These are phyloP conservation scores for Sesamia inferens DNA, from an alignment of 2,888 invertebrate genomes.

Conservation along the genomic window DNA sequence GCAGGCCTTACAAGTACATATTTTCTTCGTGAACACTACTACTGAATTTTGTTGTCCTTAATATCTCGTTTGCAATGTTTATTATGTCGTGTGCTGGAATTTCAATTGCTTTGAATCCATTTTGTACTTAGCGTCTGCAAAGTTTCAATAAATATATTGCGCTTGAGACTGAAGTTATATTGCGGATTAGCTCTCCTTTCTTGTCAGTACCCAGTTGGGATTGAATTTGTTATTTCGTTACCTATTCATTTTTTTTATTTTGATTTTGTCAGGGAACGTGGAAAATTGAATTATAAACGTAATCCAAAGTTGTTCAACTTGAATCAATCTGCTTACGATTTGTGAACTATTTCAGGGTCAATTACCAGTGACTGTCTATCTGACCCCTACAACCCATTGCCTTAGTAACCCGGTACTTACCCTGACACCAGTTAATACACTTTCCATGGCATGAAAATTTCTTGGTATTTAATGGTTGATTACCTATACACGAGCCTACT, in stretches of 20 bases:
- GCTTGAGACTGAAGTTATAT: slow-evolving; percentile 45
- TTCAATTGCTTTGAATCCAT: slow-evolving; percentile 58
- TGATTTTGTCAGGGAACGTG: background rate
- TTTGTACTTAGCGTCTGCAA: slow-evolving; percentile 53
- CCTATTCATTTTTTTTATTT: background rate
- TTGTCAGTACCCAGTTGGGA: background rate
- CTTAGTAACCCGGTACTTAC: background rate
- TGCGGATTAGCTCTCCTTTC: slow-evolving; percentile 34
- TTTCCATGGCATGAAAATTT: no score
- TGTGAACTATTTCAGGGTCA: background rate
- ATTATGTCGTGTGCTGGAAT: slow-evolving; percentile 53
- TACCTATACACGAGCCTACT: background rate
- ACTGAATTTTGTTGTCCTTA: slow-evolving; percentile 63
- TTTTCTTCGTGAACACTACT: slow-evolving; percentile 58
- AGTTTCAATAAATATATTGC: slow-evolving; percentile 53
- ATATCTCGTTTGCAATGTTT: slow-evolving; percentile 65
- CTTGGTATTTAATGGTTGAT: background rate
- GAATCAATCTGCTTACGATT: background rate
- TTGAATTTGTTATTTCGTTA: slow-evolving; percentile 6
- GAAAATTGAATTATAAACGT: background rate
- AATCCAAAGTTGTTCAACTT: background rate
- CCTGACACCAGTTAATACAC: background rate
- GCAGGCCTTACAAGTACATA: slow-evolving; percentile 50
- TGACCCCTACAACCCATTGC: background rate
- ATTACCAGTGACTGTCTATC: background rate